These are phyloP conservation scores for Drosophila melanosoma DNA, from an alignment of 2,888 invertebrate species.

Conservation along the genomic window DNA sequence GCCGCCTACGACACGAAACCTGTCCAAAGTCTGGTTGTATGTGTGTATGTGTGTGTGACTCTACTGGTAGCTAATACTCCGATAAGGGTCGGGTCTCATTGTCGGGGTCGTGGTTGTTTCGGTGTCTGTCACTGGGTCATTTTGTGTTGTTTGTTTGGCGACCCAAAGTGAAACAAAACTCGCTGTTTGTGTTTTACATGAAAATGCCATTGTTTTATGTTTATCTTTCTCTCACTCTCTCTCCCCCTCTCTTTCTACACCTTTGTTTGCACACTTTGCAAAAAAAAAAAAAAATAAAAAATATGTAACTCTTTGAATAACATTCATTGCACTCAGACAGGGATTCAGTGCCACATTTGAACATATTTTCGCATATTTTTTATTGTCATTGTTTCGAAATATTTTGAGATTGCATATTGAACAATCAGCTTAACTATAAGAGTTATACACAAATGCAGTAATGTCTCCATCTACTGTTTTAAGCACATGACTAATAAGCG, in stretches of 20 bases:
- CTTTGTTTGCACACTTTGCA: constrained; percentile 36
- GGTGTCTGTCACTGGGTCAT: constrained; percentile 64
- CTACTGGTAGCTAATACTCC: not conserved
- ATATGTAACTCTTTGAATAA: not conserved
- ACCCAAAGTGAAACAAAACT: constrained; percentile 44
- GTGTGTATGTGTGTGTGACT: not conserved
- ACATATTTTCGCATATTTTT: constrained; percentile 44
- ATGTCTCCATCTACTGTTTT: constrained; percentile 59
- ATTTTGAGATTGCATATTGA: constrained; percentile 14
- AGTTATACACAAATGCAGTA: constrained; percentile 26
- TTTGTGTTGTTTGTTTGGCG: constrained; percentile 14
- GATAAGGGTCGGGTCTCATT: constrained; percentile 16
- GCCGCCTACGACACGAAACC: constrained; percentile 56
- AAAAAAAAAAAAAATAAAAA: constrained; percentile 8
- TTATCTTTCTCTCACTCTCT: not conserved
- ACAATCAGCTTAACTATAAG: constrained; percentile 17
- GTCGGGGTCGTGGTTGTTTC: constrained; percentile 12
- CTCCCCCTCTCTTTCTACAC: constrained; percentile 1
- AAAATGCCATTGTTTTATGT: constrained; percentile 55
- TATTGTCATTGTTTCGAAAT: constrained; percentile 26
- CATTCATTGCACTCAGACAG: constrained; percentile 26
- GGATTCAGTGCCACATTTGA: constrained; percentile 43
- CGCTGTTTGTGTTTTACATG: constrained; percentile 45
- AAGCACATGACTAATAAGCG: constrained; percentile 57
- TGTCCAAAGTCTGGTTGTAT: constrained; percentile 22